Evolutionary conservation across 2,888 invertebrate genomes (phyloP).

Genomic region (Troides helena): DNA sequence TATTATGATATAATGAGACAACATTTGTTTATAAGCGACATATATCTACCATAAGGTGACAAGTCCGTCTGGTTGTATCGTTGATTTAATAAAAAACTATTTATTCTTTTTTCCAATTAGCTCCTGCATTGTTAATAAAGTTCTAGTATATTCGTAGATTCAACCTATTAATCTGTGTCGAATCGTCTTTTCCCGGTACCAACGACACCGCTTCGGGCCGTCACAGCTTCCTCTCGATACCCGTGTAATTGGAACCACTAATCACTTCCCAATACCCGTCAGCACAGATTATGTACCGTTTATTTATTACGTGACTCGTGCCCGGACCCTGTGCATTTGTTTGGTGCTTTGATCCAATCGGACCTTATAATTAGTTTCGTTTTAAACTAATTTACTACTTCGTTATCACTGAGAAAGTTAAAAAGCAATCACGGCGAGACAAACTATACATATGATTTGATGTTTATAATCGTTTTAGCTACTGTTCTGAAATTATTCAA

Average conservation of each 20-base stretch:
- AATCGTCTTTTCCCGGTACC: slow-evolving; percentile 7
- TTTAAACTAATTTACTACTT: neutral
- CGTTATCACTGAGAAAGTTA: neutral
- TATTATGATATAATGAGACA: no score
- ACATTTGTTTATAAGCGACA: no score
- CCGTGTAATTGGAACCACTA: slow-evolving; percentile 25
- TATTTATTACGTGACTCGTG: slow-evolving; percentile 24
- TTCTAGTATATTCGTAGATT: slow-evolving; percentile 7
- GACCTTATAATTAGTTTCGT: slow-evolving; percentile 12
- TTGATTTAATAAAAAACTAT: neutral
- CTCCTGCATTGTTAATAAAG: slow-evolving; percentile 2
- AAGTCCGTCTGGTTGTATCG: no score
- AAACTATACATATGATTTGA: neutral
- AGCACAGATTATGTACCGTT: slow-evolving; percentile 17
- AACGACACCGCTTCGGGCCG: slow-evolving; percentile 2
- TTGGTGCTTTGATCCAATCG: neutral
- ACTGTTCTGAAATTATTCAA: neutral
- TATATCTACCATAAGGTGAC: no score
- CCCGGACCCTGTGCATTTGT: slow-evolving; percentile 8
- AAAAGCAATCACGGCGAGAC: neutral
- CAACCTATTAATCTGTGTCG: slow-evolving; percentile 24
- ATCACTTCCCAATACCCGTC: slow-evolving; percentile 22
- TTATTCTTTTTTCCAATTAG: neutral
- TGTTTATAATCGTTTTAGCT: neutral
- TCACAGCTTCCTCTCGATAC: slow-evolving; percentile 19